Evolutionary conservation across 2,113 vertebrate species (phyloP), one percentile per base, ranked within the genome.

Genomic region (Lichenostomus cassidix): DNA sequence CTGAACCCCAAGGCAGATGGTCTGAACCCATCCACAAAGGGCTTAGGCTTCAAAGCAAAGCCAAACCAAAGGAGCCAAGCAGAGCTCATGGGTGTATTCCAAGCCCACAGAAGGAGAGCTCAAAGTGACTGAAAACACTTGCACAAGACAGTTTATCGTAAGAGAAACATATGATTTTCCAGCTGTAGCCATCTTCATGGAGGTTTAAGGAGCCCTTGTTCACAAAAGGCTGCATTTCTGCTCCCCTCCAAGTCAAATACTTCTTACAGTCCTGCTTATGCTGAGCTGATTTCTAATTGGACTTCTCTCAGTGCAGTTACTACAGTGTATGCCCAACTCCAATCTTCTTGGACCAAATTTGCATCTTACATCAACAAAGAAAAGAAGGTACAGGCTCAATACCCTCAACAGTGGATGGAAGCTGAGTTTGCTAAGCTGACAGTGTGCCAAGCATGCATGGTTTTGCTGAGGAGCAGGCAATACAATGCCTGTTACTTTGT

Each of bases 41-140:
- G 21, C 49, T 44, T 15, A 31, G 13, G 52, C 77, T 90, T 95
- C 89, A 75, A 89, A 87, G 69, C 14, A 73, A 94, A 94, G 87
- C 80, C 83, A 97, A 94, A 94, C 80, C 83, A 92, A 84, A 94
- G n/a, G 44, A 91, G 63, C 69, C 87, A 87, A 94, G 83, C 83
- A 90, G 60, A 83, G 74, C 69, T 94, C 28, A 89, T 96, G 92
- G 49, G 83, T 76, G 27, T 37, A 46, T 84, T 95, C 94, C 92
- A 95, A 95, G 65, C 37, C 89, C 94, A 92, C 87, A 94, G 89
- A 78, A 67, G 29, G 53, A 75, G 60, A 92, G 41, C 89, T 75
- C 56, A 81, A 90, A 94, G 64, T 35, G 58, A 76, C 81, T 89
- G 69, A 94, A 91, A 94, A 84, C 44, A 71, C 76, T 96, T 97